Conservation (phyloP, 35 echinoderm and acorn worm genomes). For the Heliocidaris erythrogramma region DNA sequence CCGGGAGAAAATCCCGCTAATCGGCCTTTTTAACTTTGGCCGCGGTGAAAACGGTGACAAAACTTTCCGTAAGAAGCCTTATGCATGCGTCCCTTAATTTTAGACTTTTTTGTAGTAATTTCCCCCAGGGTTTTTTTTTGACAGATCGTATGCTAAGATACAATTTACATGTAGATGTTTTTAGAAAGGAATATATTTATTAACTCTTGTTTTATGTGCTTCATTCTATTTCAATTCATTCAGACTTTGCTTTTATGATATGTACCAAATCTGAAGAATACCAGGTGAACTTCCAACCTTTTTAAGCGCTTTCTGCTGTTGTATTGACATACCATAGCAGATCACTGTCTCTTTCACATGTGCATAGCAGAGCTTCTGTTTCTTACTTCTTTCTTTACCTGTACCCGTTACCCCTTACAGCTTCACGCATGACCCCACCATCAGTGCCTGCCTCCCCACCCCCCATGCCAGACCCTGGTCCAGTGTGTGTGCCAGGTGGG, state of each 20-base stretch:
- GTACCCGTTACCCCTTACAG: not conserved
- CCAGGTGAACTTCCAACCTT: not conserved
- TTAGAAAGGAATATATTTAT: not conserved
- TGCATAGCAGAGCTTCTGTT: too few species aligned
- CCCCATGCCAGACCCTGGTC: not conserved
- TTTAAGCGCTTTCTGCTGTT: not conserved
- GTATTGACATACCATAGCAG: not conserved
- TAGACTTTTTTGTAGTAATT: not conserved
- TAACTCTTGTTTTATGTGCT: not conserved
- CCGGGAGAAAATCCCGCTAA: too few species aligned
- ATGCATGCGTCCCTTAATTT: too few species aligned
- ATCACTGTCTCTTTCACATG: not conserved
- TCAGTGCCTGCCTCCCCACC: not conserved
- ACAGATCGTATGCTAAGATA: not conserved
- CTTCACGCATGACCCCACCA: not conserved
- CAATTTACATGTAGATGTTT: not conserved
- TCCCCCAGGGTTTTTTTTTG: not conserved
- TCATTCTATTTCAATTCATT: not conserved
- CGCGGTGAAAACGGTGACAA: too few species aligned
- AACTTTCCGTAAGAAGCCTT: too few species aligned
- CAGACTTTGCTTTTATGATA: not conserved
- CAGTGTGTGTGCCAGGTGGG: not conserved
- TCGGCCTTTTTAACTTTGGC: too few species aligned
- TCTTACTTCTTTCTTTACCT: not conserved
- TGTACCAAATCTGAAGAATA: not conserved